Evolutionary conservation across 2,888 invertebrate genomes (phyloP).

Genomic region (Nasonia oneida): DNA sequence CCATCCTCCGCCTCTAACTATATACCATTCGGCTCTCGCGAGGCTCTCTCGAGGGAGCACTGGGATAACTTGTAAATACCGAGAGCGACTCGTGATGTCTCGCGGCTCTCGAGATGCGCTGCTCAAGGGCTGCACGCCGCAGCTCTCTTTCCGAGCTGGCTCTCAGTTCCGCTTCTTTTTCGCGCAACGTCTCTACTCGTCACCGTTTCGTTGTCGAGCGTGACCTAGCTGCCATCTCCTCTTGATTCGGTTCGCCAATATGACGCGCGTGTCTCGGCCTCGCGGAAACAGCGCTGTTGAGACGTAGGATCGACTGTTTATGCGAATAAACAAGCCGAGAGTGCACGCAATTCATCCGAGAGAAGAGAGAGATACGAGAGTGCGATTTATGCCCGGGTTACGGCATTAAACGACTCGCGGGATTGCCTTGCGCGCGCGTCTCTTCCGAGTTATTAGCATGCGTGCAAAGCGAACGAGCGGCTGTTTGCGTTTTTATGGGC

Average conservation of each 20-base stretch:
- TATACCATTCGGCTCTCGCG: neutral
- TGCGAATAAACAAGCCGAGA: slow-evolving; percentile 6
- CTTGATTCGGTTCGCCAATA: neutral
- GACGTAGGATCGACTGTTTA: slow-evolving; percentile 37
- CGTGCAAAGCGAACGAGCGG: slow-evolving; percentile 37
- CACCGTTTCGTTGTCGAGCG: slow-evolving; percentile 47
- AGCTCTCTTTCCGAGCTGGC: slow-evolving; percentile 43
- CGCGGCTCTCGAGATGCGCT: slow-evolving; percentile 4
- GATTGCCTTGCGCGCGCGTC: neutral
- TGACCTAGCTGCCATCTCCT: slow-evolving; percentile 24
- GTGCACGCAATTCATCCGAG: neutral
- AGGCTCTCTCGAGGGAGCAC: neutral
- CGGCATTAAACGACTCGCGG: slow-evolving; percentile 32
- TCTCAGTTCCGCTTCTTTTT: slow-evolving; percentile 13
- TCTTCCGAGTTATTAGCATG: slow-evolving; percentile 40
- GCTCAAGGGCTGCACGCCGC: neutral
- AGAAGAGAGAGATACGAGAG: neutral
- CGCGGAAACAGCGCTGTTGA: neutral
- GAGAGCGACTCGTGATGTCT: slow-evolving; percentile 57
- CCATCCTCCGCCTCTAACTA: slow-evolving; percentile 45
- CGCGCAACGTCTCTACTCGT: slow-evolving; percentile 38
- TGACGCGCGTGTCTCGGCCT: neutral
- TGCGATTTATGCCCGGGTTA: slow-evolving; percentile 40
- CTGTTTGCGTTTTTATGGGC: slow-evolving; percentile 54
- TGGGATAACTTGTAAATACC: slow-evolving; percentile 52